Conservation (phyloP, 2,797 vertebrate species). For the Anabacerthia variegaticeps region DNA sequence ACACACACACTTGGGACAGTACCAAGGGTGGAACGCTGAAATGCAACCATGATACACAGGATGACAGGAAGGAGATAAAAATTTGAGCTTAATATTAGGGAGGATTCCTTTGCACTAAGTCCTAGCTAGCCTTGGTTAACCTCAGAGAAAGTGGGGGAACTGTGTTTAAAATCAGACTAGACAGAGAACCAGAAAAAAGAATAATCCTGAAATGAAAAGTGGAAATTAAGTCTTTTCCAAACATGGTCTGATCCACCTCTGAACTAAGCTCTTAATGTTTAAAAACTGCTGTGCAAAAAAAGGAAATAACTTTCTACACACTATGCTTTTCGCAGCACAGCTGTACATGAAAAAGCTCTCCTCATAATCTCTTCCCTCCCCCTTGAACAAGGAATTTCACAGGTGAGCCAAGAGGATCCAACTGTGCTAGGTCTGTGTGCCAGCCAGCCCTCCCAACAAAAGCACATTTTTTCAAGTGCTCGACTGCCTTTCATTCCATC, state of each 20-base stretch:
- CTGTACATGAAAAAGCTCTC: not conserved
- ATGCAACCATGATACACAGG: not conserved
- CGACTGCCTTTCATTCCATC: slow-evolving; percentile 10
- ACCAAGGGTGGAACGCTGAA: not conserved
- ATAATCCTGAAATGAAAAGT: not conserved
- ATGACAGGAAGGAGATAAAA: not conserved
- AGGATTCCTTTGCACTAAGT: not conserved
- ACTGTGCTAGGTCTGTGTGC: not conserved
- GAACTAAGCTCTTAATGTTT: not conserved
- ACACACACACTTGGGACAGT: not conserved
- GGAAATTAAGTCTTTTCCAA: not conserved
- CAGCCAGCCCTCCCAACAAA: not conserved
- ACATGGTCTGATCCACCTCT: not conserved
- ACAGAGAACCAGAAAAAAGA: not conserved
- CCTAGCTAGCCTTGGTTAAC: not conserved
- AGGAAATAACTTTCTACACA: not conserved
- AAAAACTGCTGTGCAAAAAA: not conserved
- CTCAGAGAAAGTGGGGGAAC: not conserved
- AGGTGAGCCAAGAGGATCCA: slow-evolving; percentile 48
- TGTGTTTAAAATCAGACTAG: not conserved
- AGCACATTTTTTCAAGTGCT: slow-evolving; percentile 15
- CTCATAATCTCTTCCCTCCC: not conserved
- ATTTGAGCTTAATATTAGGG: not conserved
- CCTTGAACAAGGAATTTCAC: not conserved
- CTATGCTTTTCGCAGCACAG: not conserved